These are phyloP conservation scores for Ictalurus furcatus DNA, from an alignment of 2,113 vertebrate genomes.

Conservation along the genomic window DNA sequence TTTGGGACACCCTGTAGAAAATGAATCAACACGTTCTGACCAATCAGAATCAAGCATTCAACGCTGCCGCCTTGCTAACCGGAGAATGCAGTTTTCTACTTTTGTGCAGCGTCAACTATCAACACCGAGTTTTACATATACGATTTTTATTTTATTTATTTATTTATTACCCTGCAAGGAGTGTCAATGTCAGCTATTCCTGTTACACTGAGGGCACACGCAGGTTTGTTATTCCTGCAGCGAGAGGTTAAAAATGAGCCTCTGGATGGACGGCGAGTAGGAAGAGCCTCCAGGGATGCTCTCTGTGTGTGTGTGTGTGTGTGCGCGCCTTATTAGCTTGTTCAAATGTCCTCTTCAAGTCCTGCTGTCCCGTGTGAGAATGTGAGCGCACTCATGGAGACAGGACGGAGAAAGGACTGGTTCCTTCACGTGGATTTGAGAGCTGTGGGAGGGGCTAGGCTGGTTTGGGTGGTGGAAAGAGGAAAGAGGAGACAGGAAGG, in stretches of 20 bases:
- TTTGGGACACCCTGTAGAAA: background rate
- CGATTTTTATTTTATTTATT: too few relatives aligned
- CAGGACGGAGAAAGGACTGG: background rate
- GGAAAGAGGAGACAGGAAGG: background rate
- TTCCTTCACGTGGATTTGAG: background rate
- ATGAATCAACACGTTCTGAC: background rate
- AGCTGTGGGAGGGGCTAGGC: background rate
- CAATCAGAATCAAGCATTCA: background rate
- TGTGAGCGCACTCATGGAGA: background rate
- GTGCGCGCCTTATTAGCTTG: constrained; percentile 36
- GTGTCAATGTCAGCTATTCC: constrained; percentile 8
- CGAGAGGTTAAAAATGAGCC: constrained; percentile 27
- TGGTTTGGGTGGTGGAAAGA: background rate
- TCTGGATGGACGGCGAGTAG: constrained; percentile 9
- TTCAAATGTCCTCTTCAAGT: constrained; percentile 24
- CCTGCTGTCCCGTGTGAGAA: background rate
- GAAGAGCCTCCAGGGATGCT: constrained; percentile 25
- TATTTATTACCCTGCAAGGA: background rate
- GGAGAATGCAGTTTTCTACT: background rate
- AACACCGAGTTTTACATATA: background rate
- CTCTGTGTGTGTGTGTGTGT: constrained; percentile 22
- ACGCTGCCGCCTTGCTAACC: background rate
- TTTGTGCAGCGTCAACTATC: background rate
- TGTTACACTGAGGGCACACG: background rate
- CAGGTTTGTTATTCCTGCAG: constrained; percentile 16